Evolutionary conservation across 1,140 invertebrate genomes (phyloP).

Genomic region (Glossosoma conforme): DNA sequence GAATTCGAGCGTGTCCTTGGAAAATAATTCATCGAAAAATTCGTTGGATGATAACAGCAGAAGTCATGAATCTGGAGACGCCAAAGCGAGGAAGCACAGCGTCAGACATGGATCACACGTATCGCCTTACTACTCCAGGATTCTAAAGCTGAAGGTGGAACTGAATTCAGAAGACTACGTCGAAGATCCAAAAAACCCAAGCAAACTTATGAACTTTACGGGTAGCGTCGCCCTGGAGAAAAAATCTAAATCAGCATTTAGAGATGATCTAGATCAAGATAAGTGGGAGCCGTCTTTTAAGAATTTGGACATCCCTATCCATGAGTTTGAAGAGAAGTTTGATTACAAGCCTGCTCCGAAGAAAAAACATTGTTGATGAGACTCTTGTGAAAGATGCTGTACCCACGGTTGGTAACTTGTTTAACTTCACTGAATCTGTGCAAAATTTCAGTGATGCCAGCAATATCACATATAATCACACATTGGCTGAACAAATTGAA

Average conservation of each 20-base stretch:
- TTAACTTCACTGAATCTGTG: no score
- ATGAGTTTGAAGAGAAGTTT: slow-evolving; percentile 54
- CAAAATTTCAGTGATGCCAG: no score
- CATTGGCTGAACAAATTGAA: background rate
- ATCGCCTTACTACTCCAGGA: slow-evolving; percentile 25
- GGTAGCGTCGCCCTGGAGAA: slow-evolving; percentile 25
- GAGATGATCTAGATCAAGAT: slow-evolving; percentile 26
- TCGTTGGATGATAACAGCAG: no score
- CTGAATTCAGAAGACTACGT: slow-evolving; percentile 21
- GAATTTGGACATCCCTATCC: slow-evolving; percentile 47
- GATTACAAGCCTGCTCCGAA: slow-evolving; percentile 47
- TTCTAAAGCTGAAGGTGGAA: slow-evolving; percentile 25
- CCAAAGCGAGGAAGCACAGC: slow-evolving; percentile 12
- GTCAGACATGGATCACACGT: slow-evolving; percentile 22
- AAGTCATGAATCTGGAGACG: no score
- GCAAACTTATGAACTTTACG: slow-evolving; percentile 18
- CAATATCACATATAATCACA: no score
- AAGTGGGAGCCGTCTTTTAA: slow-evolving; percentile 28
- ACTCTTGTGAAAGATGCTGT: background rate
- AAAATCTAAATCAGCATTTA: slow-evolving; percentile 24
- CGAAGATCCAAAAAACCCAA: slow-evolving; percentile 15
- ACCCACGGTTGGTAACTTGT: background rate
- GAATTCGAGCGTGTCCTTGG: no score
- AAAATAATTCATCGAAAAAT: no score
- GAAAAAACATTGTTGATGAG: slow-evolving; percentile 3